phyloP scores from a whole-genome alignment of 2,797 vertebrate species.

The Limosa lapponica region DNA sequence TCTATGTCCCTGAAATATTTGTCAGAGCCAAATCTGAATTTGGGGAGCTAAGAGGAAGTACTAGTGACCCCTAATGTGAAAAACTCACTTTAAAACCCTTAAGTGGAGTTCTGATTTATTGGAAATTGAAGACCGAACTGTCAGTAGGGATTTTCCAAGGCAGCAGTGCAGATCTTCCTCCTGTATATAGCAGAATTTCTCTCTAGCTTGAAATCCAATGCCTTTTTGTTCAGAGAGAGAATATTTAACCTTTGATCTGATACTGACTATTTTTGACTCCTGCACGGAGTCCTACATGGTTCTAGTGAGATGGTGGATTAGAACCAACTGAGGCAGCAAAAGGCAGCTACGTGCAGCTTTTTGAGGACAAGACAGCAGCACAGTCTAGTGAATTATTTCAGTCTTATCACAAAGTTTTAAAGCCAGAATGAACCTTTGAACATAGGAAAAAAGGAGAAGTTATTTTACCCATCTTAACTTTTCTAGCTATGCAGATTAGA shows the following conservation, averaged over 20 bases:
- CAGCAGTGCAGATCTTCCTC: neutral
- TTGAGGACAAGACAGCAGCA: neutral
- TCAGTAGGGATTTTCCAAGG: neutral
- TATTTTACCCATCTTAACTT: neutral
- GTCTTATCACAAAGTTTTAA: neutral
- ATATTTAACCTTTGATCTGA: neutral
- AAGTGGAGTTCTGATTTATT: neutral
- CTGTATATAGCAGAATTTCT: neutral
- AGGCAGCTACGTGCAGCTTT: neutral
- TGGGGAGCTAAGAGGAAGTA: neutral
- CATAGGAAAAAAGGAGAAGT: neutral
- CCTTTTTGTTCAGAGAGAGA: neutral
- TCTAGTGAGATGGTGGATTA: neutral
- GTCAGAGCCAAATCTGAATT: neutral
- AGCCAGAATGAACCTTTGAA: neutral
- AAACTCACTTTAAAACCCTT: neutral
- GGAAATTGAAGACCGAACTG: neutral
- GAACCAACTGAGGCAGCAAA: neutral
- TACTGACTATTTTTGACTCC: neutral
- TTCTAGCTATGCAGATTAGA: neutral
- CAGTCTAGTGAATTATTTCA: neutral
- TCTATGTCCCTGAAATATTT: neutral
- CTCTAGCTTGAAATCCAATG: neutral
- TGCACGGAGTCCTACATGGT: neutral
- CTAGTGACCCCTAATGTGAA: neutral